phyloP scores from a whole-genome alignment of 2,888 invertebrate species.

The Xylocampa areola region DNA sequence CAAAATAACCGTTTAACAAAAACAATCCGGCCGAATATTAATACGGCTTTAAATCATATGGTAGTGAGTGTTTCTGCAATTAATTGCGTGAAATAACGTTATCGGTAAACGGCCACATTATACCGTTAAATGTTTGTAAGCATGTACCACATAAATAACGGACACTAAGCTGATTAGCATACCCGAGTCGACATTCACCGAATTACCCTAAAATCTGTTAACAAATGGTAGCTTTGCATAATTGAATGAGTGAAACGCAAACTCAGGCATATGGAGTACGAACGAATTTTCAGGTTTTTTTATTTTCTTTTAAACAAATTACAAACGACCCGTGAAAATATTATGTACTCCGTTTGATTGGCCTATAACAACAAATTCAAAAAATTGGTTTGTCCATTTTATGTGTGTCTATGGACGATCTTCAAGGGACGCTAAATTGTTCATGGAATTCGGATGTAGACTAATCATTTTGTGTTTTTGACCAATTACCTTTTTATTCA shows the following conservation, averaged over 20 bases:
- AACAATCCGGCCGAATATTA: constrained; percentile 75
- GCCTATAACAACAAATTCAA: constrained; percentile 48
- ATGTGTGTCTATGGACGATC: constrained; percentile 57
- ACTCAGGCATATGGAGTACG: constrained; percentile 76
- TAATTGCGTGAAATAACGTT: constrained; percentile 84
- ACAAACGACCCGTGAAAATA: constrained; percentile 44
- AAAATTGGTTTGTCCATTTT: constrained; percentile 45
- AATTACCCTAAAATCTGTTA: constrained; percentile 88
- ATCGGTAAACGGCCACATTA: constrained; percentile 77
- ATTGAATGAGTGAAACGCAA: constrained; percentile 82
- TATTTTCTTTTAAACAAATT: constrained; percentile 65
- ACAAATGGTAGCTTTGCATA: constrained; percentile 88
- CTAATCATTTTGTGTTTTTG: constrained; percentile 13
- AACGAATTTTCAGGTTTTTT: constrained; percentile 59
- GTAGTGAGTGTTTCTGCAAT: constrained; percentile 83
- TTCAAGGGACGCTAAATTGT: constrained; percentile 24
- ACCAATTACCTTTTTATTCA: too few relatives aligned
- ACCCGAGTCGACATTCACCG: constrained; percentile 82
- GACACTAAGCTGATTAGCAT: constrained; percentile 87
- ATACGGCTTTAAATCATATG: constrained; percentile 81
- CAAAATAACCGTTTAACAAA: constrained; percentile 81
- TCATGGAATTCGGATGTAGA: constrained; percentile 14
- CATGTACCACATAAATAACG: constrained; percentile 85
- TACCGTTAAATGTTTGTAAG: constrained; percentile 79
- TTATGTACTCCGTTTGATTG: constrained; percentile 49